Base-by-base conservation (phyloP, 1,140 invertebrate species). In the Saxidomus purpurata region DNA sequence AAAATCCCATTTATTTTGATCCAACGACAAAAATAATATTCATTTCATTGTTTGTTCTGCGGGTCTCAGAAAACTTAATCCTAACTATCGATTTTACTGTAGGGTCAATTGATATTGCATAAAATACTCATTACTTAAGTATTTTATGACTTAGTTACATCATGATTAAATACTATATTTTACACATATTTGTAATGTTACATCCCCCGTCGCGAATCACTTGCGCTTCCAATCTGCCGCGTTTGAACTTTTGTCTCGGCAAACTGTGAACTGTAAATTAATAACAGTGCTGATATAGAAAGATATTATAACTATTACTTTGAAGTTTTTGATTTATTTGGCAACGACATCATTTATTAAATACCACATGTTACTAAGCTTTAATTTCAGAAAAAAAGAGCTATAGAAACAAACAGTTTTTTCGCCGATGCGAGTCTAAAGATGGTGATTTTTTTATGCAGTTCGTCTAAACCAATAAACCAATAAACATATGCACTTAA, bases 1-100 rank as follows among this genome's bases (percentile, higher is more conserved):
- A n/a, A 80, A 74, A 19, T 38, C 69, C 38, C 19, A 74, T 74
- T 74, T 38, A n/a, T 69, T 74, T 74, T 43, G 13, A n/a, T 74
- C 69, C 28, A 61, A n/a, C 25, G n/a, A n/a, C 22, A 22, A 6
- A 61, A 61, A n/a, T 61, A 22, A 61, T 61, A 61, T 25, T 22
- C 55, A 61, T 61, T 61, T 61, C 55, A 61, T 61, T 61, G n/a
- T 61, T 61, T 61, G 55, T 61, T n/a, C 25, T 61, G 55, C 55
- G 55, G 55, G 55, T 22, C 22, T n/a, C 4, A 6, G 55, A 61
- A 61, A 61, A 22, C 55, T 61, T 61, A 61, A 61, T 22, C 25
- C 55, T 6, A 61, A 4, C n/a, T 61, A 13, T 22, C 22, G 17
- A 11, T 11, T 61, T 22, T 11, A 61, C 8, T 61, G 22, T n/a